phyloP scores from a whole-genome alignment of 2,888 invertebrate species.

The Schizotus pectinicornis region DNA sequence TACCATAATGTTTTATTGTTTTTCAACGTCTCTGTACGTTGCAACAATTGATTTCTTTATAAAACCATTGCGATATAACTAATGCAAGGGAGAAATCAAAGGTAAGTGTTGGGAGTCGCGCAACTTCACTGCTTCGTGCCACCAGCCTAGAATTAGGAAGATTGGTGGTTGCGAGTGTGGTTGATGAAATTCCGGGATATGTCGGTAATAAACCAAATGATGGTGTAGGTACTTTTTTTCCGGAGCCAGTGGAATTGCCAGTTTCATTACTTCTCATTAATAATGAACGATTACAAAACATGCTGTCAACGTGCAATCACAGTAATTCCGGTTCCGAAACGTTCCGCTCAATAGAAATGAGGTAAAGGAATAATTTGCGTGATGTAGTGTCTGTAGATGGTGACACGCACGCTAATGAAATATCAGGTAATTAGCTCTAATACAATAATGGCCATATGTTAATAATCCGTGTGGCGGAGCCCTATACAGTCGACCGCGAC shows the following conservation, averaged over 20 bases:
- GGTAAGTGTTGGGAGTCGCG: too few species aligned
- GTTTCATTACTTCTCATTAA: constrained; percentile 18
- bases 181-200: too few species aligned
- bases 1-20: too few species aligned
- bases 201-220: too few species aligned
- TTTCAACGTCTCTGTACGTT: too few species aligned
- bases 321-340: constrained; percentile 3
- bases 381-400: constrained; percentile 31
- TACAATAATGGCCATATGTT: constrained; percentile 55
- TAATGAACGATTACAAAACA: constrained; percentile 31
- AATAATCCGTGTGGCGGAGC: constrained; percentile 35
- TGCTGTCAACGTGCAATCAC: constrained; percentile 29
- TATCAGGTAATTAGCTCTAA: constrained; percentile 55
- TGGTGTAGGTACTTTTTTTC: constrained; percentile 6
- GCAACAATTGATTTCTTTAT: too few species aligned
- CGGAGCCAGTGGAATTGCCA: too few species aligned
- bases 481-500: constrained; percentile 28
- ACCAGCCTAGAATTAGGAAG: too few species aligned
- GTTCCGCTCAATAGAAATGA: constrained; percentile 39
- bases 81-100: too few species aligned
- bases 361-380: constrained; percentile 39
- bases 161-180: background rate
- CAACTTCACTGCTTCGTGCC: too few species aligned
- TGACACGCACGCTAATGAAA: constrained; percentile 54
- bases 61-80: too few species aligned